Evolutionary conservation across 2,113 vertebrate genomes (phyloP), one percentile per base, ranked within the genome.

Genomic region (Gymnocephalus cernua): DNA sequence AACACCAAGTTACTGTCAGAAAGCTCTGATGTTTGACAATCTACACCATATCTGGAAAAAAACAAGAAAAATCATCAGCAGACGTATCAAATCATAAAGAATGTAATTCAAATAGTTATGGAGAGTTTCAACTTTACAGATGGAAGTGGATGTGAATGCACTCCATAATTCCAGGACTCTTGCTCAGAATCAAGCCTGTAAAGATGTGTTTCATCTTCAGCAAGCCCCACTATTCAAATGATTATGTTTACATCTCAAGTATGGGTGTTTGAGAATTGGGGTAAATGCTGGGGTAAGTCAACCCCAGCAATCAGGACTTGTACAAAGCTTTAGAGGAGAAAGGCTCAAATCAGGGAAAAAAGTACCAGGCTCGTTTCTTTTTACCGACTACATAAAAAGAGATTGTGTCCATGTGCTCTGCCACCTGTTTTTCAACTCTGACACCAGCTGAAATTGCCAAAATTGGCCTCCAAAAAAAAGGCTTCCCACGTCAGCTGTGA

Each of bases 1-100:
- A 96, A 94, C 84, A 96, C 91, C 76, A 96, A 94, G 56, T 96
- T 2, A 23, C 5, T 95, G 23, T 93, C 94, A 3, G 93, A 92
- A 10, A 94, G 88, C 83, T 97, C 96, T 16, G 91, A 87, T 41
- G 95, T 96, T 80, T 95, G 93, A 92, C 97, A 98, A 58, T 92
- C 88, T 13, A 97, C 90, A 2, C 94, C 92, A 12, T 96, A 95
- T 84, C 97, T 98, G 71, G 10, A 41, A 56, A 57, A 1, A 44
- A 21, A 27, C 3, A 25, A 12, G 1, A n/a, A 4, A 0, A 61
- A 15, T 57, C 0, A 67, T 23, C 25, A 74, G 18, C 11, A 56
- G 21, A 10, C 29, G 25, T 84, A 41, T 27, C 2, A 4, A 41
- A 1, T 48, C 25, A 58, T 15, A 25, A 32, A 45, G 11, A 5